Conservation (phyloP, 1,140 invertebrate genomes). For the Cyrtorhinus lividipennis region DNA sequence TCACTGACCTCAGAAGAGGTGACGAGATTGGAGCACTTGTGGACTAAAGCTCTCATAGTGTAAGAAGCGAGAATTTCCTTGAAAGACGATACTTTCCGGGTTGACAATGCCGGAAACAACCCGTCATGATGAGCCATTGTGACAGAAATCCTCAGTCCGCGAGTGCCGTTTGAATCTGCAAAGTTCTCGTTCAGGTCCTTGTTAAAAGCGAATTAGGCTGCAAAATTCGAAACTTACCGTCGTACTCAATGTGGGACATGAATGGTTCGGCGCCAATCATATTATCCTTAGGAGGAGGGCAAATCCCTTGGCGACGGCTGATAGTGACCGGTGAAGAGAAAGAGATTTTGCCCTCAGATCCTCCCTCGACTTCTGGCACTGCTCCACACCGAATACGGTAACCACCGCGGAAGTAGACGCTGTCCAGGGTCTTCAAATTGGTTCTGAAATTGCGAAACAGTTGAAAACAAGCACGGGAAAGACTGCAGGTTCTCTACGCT, state of each 20-base stretch:
- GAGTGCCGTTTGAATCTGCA: conserved; percentile 3
- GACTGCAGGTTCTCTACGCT: too few species aligned
- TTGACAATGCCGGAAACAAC: conserved; percentile 12
- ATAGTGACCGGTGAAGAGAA: neutral
- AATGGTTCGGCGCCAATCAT: conserved; percentile 16
- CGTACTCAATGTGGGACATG: conserved; percentile 7
- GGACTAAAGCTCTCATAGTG: neutral
- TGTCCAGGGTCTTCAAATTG: conserved; percentile 4
- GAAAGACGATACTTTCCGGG: neutral
- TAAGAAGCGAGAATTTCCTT: conserved; percentile 1
- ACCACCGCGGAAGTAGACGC: conserved; percentile 15
- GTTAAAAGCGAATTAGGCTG: neutral
- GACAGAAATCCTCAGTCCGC: conserved; percentile 2
- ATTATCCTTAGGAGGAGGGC: conserved; percentile 4
- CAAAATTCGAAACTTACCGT: neutral
- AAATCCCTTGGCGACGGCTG: neutral
- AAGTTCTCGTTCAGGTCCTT: too few species aligned
- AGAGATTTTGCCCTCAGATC: neutral
- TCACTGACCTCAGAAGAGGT: neutral
- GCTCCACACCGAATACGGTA: conserved; percentile 11
- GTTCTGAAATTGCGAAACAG: conserved; percentile 9
- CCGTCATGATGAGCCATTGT: conserved; percentile 14
- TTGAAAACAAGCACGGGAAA: neutral
- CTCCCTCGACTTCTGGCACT: neutral
- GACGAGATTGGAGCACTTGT: conserved; percentile 17